A percentile compares a stretch with the other conserved stretches of the same genome.
Conservation (phyloP, 2,797 vertebrate genomes). For the Anguilla obscura region DNA sequence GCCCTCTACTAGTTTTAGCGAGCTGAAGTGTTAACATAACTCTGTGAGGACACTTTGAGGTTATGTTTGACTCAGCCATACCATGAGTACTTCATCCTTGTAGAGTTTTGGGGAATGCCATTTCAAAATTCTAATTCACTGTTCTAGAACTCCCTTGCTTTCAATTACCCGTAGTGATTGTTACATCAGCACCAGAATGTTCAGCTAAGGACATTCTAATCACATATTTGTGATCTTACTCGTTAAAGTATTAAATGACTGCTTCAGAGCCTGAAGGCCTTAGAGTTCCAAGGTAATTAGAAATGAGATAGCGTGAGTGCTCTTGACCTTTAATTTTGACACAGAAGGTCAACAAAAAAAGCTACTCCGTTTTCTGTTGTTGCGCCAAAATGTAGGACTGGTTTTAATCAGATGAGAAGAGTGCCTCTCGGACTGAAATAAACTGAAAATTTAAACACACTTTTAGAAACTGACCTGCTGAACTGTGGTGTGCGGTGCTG, state of each 20-base stretch:
- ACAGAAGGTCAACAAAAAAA: not conserved
- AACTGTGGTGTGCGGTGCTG: not conserved
- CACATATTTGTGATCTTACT: no score
- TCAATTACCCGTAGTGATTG: no score
- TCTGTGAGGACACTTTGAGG: conserved; percentile 48
- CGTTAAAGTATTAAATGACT: conserved; percentile 26
- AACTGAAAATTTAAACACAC: not conserved
- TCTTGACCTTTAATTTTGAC: not conserved
- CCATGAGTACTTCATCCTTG: conserved; percentile 32
- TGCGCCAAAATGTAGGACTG: conserved; percentile 1
- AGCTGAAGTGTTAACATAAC: conserved; percentile 14
- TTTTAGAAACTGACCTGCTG: not conserved
- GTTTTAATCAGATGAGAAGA: not conserved
- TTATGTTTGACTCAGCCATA: conserved; percentile 40
- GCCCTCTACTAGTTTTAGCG: not conserved
- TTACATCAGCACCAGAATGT: no score
- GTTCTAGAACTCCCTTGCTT: no score
- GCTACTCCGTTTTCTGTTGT: not conserved
- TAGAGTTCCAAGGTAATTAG: conserved; percentile 43
- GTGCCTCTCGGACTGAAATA: not conserved
- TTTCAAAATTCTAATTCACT: no score
- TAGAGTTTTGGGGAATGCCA: no score
- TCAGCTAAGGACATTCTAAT: no score
- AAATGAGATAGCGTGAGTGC: conserved; percentile 22
- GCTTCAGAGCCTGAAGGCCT: conserved; percentile 38